A percentile compares a stretch with the other conserved stretches of the same genome.
phyloP scores from a whole-genome alignment of 2,888 invertebrate species.

The Hirtodrosophila duncani region DNA sequence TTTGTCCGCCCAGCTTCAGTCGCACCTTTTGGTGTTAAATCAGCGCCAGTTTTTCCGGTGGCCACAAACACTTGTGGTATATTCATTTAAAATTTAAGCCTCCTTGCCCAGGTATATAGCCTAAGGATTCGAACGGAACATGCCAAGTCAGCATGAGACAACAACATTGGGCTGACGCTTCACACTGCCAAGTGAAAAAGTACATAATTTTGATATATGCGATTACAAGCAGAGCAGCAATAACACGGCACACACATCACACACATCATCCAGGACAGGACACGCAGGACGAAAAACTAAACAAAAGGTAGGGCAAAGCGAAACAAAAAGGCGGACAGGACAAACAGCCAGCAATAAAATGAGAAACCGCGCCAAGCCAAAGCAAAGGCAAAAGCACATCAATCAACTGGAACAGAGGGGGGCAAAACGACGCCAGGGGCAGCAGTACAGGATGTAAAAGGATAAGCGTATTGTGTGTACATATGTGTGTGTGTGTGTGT shows the following conservation, averaged over 20 bases:
- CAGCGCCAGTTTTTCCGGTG: slow-evolving; percentile 25
- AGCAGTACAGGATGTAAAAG: background rate
- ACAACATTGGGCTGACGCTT: slow-evolving; percentile 59
- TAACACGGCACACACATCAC: slow-evolving; percentile 9
- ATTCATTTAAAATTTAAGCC: slow-evolving; percentile 37
- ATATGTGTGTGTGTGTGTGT: slow-evolving; percentile 25
- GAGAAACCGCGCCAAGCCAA: slow-evolving; percentile 58
- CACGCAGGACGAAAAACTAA: slow-evolving; percentile 21
- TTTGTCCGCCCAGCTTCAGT: no score
- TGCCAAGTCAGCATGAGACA: slow-evolving; percentile 50
- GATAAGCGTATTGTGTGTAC: background rate
- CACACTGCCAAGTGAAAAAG: slow-evolving; percentile 49
- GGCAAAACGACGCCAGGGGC: slow-evolving; percentile 24
- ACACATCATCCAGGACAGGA: background rate
- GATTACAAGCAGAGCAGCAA: slow-evolving; percentile 40
- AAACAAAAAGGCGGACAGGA: slow-evolving; percentile 61
- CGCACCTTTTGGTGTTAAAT: slow-evolving; percentile 31
- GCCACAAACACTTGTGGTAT: slow-evolving; percentile 40
- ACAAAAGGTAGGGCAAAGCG: slow-evolving; percentile 43
- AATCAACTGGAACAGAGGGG: slow-evolving; percentile 48
- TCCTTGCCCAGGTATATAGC: slow-evolving; percentile 18
- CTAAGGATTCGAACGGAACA: slow-evolving; percentile 13
- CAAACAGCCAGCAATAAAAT: slow-evolving; percentile 63
- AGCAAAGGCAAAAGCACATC: slow-evolving; percentile 59
- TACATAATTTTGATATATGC: slow-evolving; percentile 70